Conservation (phyloP, 2,888 invertebrate species). For the Aporophyla lueneburgensis region DNA sequence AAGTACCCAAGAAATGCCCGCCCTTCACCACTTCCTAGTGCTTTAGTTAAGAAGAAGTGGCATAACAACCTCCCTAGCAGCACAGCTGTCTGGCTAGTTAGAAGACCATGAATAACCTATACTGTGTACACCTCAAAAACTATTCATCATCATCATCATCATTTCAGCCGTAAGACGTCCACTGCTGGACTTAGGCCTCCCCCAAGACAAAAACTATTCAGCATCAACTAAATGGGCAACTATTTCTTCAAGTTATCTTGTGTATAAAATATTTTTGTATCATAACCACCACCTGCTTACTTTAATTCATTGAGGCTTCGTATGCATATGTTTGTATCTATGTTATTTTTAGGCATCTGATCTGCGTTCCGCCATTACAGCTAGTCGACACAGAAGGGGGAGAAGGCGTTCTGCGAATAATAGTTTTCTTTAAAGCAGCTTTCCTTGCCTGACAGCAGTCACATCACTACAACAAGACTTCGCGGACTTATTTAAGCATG, state of each 20-base stretch:
- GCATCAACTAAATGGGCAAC: background rate
- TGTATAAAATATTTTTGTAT: constrained; percentile 25
- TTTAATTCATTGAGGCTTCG: constrained; percentile 23
- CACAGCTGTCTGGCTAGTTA: too few species aligned
- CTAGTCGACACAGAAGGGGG: background rate
- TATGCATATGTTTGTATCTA: constrained; percentile 13
- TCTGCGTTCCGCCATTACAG: background rate
- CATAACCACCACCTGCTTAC: constrained; percentile 40
- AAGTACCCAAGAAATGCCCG: too few species aligned
- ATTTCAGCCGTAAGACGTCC: too few species aligned
- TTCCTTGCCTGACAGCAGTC: background rate
- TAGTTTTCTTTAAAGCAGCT: background rate
- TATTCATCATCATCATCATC: too few species aligned
- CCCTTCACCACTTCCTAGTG: too few species aligned
- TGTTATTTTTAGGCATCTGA: constrained; percentile 22
- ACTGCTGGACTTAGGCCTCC: too few species aligned
- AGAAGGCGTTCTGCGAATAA: constrained; percentile 4
- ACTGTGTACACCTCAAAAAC: background rate
- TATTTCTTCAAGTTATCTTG: constrained; percentile 55
- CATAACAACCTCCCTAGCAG: too few species aligned
- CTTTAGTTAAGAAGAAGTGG: too few species aligned
- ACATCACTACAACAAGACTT: background rate
- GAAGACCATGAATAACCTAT: too few species aligned
- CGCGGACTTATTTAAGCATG: background rate
- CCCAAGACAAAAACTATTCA: too few species aligned